Conservation (phyloP, 2,113 vertebrate genomes). For the Hydropotes inermis region DNA sequence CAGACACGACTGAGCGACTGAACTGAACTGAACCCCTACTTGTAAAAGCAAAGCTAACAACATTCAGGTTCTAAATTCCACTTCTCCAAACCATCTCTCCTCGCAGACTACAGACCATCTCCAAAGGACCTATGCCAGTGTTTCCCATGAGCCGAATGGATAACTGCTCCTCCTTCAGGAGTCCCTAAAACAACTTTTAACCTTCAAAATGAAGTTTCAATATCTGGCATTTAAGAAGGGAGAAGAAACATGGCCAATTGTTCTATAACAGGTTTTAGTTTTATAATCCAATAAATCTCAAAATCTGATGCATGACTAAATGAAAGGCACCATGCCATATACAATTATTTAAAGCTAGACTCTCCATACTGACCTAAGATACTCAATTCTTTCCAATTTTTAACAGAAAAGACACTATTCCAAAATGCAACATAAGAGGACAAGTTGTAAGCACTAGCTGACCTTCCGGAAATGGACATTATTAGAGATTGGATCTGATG, state of each 20-base stretch:
- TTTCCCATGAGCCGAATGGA: background rate
- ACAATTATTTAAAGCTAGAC: background rate
- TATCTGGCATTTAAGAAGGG: background rate
- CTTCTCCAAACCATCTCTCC: constrained; percentile 3
- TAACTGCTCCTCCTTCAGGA: background rate
- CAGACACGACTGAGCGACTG: too few relatives aligned
- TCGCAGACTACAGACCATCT: background rate
- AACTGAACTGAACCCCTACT: background rate
- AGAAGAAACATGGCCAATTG: background rate
- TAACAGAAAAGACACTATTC: background rate
- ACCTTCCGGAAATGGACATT: background rate
- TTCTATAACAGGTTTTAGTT: background rate
- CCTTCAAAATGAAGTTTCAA: background rate
- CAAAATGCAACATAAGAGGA: background rate
- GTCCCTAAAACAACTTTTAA: background rate
- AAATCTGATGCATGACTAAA: background rate
- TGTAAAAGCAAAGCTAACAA: background rate
- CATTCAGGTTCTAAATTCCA: background rate
- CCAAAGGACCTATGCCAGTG: background rate
- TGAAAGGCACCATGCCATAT: background rate
- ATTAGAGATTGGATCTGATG: background rate
- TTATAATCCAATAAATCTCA: constrained; percentile 25
- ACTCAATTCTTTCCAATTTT: background rate
- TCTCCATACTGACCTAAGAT: background rate
- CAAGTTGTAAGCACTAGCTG: background rate